Evolutionary conservation across 2,113 vertebrate genomes (phyloP).

Genomic region (Scomber scombrus): DNA sequence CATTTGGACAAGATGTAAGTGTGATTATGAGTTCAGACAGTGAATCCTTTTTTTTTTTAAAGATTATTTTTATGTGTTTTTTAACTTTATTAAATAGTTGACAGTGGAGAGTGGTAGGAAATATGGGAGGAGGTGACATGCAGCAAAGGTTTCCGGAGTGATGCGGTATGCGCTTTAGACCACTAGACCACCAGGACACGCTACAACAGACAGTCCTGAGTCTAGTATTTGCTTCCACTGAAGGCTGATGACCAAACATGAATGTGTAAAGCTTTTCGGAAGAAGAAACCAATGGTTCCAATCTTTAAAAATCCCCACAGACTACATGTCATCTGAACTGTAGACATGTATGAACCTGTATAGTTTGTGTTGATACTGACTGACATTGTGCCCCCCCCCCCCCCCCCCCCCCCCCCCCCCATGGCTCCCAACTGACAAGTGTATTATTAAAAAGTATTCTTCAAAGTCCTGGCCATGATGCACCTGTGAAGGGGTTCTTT

Average conservation of each 20-base stretch:
- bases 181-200: background rate
- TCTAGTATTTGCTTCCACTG: constrained; percentile 42
- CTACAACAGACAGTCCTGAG: background rate
- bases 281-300: constrained; percentile 46
- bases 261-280: constrained; percentile 68
- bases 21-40: constrained; percentile 48
- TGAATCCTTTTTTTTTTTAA: constrained; percentile 40
- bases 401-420: constrained; percentile 28
- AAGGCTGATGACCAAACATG: constrained; percentile 75
- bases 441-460: constrained; percentile 64
- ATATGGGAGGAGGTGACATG: background rate
- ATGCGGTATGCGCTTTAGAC: background rate
- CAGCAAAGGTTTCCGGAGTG: background rate
- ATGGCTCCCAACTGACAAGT: constrained; percentile 42
- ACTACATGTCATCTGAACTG: constrained; percentile 35
- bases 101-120: background rate
- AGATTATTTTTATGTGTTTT: constrained; percentile 19
- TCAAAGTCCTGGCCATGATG: constrained; percentile 55
- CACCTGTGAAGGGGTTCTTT: constrained; percentile 65
- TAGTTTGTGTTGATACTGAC: constrained; percentile 73
- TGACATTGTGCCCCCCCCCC: constrained; percentile 39
- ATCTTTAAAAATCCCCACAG: constrained; percentile 31
- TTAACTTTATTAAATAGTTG: constrained; percentile 34
- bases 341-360: constrained; percentile 66
- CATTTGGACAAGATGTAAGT: constrained; percentile 44